These are phyloP conservation scores for Callorhinus ursinus DNA, from an alignment of 2,113 vertebrate species.

Conservation along the genomic window DNA sequence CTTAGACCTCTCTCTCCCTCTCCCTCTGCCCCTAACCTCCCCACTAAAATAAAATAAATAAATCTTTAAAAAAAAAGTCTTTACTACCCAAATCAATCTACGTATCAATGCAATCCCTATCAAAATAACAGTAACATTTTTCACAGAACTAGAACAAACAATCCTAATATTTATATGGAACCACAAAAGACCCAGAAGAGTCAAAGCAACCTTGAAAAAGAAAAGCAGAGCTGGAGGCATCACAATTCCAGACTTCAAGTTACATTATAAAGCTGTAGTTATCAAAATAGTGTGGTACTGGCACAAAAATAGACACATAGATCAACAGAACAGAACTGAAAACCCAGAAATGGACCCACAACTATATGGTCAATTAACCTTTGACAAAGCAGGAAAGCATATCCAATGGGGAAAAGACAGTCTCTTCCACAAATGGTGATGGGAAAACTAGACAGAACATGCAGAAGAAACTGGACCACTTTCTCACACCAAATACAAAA, in stretches of 20 bases:
- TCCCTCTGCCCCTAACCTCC: not conserved
- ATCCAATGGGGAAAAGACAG: not conserved
- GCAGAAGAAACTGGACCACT: not conserved
- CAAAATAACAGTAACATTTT: not conserved
- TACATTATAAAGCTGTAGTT: not conserved
- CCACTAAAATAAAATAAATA: not conserved
- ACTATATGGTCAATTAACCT: not conserved
- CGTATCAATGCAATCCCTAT: not conserved
- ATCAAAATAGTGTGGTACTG: not conserved
- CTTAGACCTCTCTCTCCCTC: not conserved
- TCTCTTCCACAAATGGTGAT: not conserved
- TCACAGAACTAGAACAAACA: not conserved
- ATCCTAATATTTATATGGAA: not conserved
- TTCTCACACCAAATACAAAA: not conserved
- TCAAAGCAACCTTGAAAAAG: not conserved
- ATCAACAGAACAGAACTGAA: not conserved
- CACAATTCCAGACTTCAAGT: not conserved
- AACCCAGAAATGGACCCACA: not conserved
- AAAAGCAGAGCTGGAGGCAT: not conserved
- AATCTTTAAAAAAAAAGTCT: not conserved
- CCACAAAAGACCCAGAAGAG: not conserved
- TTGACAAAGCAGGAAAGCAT: not conserved
- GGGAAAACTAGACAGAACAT: not conserved
- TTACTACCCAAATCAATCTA: not conserved
- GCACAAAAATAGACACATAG: not conserved